Percentiles rank a stretch among this genome's conserved stretches.
phyloP scores from a whole-genome alignment of 2,797 vertebrate species.

The Denticeps clupeoides region DNA sequence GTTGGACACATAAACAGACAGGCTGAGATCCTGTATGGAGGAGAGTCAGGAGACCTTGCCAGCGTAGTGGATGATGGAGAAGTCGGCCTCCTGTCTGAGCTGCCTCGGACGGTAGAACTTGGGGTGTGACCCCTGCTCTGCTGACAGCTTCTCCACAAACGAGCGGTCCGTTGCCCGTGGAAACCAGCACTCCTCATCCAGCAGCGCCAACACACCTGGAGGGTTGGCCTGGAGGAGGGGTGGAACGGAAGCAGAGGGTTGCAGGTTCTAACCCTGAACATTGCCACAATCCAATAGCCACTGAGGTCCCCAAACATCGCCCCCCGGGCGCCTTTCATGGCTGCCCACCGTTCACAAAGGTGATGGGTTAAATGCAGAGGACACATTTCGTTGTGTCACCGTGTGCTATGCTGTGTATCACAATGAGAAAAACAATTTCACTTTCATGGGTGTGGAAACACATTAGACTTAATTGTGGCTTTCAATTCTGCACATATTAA shows the following conservation, averaged over 20 bases:
- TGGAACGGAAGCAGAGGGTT: not conserved
- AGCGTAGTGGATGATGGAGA: conserved; percentile 83
- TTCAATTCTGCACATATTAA: too few species aligned
- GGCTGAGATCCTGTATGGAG: not conserved
- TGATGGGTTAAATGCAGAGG: too few species aligned
- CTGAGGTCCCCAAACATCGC: too few species aligned
- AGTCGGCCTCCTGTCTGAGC: conserved; percentile 75
- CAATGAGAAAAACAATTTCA: too few species aligned
- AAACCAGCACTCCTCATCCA: conserved; percentile 93
- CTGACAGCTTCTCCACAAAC: conserved; percentile 78
- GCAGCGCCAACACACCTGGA: conserved; percentile 76
- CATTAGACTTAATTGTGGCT: too few species aligned
- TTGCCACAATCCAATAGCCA: too few species aligned
- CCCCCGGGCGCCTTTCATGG: too few species aligned
- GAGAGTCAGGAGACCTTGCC: conserved; percentile 62
- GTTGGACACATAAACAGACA: not conserved
- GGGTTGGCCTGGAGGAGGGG: conserved; percentile 62
- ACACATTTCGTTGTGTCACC: too few species aligned
- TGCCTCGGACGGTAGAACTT: conserved; percentile 80
- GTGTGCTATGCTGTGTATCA: too few species aligned
- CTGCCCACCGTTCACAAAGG: too few species aligned
- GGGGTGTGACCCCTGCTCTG: conserved; percentile 74
- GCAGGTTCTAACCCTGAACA: too few species aligned
- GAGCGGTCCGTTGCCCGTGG: conserved; percentile 85
- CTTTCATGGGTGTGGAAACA: too few species aligned